phyloP scores from a whole-genome alignment of 2,888 invertebrate species.

The Lepetodrilus schrolli region DNA sequence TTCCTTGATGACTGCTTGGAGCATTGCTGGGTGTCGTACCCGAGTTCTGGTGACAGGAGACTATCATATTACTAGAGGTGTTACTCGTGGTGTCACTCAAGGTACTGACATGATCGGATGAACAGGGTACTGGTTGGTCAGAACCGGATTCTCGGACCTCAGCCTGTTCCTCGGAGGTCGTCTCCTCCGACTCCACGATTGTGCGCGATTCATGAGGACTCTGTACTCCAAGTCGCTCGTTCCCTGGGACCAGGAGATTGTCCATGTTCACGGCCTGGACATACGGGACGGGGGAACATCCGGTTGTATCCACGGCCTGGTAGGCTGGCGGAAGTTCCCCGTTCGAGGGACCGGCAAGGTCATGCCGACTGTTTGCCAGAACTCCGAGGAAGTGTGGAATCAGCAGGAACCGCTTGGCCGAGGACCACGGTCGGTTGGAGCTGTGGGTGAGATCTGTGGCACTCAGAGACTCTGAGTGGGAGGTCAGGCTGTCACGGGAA shows the following conservation, averaged over 20 bases:
- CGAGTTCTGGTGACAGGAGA: no score
- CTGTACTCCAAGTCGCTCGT: background rate
- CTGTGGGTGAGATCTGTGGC: background rate
- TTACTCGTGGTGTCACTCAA: background rate
- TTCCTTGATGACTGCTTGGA: background rate
- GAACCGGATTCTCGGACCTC: background rate
- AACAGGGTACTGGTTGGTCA: no score
- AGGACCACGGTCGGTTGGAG: background rate
- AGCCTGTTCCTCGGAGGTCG: background rate
- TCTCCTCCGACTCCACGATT: background rate
- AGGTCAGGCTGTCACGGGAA: background rate
- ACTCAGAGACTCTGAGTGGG: background rate
- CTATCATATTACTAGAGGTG: background rate
- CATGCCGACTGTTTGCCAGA: background rate
- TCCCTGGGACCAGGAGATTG: background rate
- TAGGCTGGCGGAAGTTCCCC: constrained; percentile 25
- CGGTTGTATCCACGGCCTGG: background rate
- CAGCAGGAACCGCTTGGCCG: background rate
- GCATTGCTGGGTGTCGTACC: background rate
- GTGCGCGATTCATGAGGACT: constrained; percentile 15
- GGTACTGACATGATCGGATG: no score
- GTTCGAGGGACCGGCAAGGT: background rate
- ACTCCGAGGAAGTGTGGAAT: constrained; percentile 20
- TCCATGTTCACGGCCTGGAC: constrained; percentile 13
- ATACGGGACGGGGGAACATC: constrained; percentile 5